phyloP scores from a whole-genome alignment of 2,888 invertebrate species.

The Noctua pronuba region DNA sequence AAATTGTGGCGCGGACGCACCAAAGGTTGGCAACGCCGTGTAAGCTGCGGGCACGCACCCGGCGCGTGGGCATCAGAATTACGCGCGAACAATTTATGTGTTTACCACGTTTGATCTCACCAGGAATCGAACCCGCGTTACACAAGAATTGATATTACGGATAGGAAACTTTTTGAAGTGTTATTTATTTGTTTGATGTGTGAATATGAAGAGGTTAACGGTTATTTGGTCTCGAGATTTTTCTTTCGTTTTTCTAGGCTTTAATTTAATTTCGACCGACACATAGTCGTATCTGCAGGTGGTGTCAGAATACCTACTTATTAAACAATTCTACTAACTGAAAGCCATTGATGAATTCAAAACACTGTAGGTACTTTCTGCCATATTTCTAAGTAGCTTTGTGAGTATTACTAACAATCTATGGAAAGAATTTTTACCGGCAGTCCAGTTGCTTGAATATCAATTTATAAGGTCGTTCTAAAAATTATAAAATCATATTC shows the following conservation, averaged over 20 bases:
- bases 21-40: constrained; percentile 28
- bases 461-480: not conserved
- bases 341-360: not conserved
- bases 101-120: constrained; percentile 65
- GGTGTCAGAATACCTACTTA: not conserved
- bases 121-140: constrained; percentile 54
- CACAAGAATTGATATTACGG: constrained; percentile 27
- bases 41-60: constrained; percentile 49
- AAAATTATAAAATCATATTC: not conserved
- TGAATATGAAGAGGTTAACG: not conserved
- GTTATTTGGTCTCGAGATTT: constrained; percentile 5
- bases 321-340: not conserved
- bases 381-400: not conserved
- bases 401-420: not conserved
- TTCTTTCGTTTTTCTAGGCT: not conserved
- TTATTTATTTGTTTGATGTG: constrained; percentile 19
- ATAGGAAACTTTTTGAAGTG: constrained; percentile 37
- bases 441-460: not conserved
- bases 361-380: not conserved
- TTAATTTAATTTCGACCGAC: not conserved
- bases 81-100: constrained; percentile 64
- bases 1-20: not conserved
- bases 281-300: not conserved
- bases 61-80: constrained; percentile 48
- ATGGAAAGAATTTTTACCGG: not conserved